Evolutionary conservation across 2,797 vertebrate species (phyloP).

Genomic region (Gadopsis marmoratus): DNA sequence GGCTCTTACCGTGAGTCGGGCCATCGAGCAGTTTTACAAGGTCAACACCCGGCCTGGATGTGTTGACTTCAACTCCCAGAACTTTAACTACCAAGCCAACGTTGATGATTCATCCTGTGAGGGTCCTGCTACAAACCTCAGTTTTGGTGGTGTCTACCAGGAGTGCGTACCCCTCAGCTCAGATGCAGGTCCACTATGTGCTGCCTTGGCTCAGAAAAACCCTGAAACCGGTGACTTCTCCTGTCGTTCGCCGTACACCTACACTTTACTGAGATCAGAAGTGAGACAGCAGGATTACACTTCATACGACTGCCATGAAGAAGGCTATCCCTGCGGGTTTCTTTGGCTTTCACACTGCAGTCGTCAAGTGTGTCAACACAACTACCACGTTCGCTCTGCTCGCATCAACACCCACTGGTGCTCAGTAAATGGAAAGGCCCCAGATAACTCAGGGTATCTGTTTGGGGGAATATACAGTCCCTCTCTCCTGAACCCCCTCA

Average conservation of each 20-base stretch:
- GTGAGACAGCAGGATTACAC: slow-evolving; percentile 85
- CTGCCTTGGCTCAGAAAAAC: slow-evolving; percentile 86
- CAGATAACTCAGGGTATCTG: slow-evolving; percentile 84
- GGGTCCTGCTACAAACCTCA: slow-evolving; percentile 88
- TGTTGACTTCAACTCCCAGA: slow-evolving; percentile 82
- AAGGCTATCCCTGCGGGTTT: slow-evolving; percentile 54
- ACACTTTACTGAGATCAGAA: slow-evolving; percentile 84
- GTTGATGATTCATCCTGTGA: slow-evolving; percentile 88
- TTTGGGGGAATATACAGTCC: slow-evolving; percentile 91
- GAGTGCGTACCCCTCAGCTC: slow-evolving; percentile 71
- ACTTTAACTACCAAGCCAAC: slow-evolving; percentile 94
- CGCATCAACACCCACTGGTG: slow-evolving; percentile 90
- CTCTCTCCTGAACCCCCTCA: slow-evolving; percentile 79
- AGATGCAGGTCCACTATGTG: slow-evolving; percentile 80
- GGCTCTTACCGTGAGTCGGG: slow-evolving; percentile 78
- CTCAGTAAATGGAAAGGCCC: slow-evolving; percentile 37
- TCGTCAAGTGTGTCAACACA: slow-evolving; percentile 80
- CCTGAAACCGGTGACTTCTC: slow-evolving; percentile 86
- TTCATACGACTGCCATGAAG: slow-evolving; percentile 79
- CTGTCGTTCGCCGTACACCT: slow-evolving; percentile 81
- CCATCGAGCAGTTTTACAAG: slow-evolving; percentile 86
- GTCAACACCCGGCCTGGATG: slow-evolving; percentile 91
- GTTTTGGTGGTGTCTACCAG: slow-evolving; percentile 92
- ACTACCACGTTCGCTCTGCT: slow-evolving; percentile 85
- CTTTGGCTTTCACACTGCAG: slow-evolving; percentile 62